These are phyloP conservation scores for Amblyjoppa fuscipennis DNA, from an alignment of 2,888 invertebrate genomes.

Conservation along the genomic window DNA sequence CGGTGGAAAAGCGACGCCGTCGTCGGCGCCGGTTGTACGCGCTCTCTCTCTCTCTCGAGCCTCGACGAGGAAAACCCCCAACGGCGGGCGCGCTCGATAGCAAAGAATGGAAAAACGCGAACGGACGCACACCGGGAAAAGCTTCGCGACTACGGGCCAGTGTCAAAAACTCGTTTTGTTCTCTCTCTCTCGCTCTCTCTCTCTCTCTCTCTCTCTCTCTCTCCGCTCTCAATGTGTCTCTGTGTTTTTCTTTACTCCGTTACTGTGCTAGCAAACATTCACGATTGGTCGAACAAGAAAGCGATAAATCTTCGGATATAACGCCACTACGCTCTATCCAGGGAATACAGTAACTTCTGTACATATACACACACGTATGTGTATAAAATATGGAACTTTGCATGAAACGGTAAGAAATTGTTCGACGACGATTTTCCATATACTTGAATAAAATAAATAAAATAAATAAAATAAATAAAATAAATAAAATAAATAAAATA, in stretches of 20 bases:
- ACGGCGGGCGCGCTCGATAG: constrained; percentile 77
- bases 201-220: not conserved
- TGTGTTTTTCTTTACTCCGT: constrained; percentile 24
- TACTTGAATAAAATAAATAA: not conserved
- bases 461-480: not conserved
- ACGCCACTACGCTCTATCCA: constrained; percentile 7
- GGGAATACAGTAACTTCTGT: not conserved
- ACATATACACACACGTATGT: not conserved
- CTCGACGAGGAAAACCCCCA: constrained; percentile 30
- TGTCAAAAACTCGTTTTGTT: constrained; percentile 46
- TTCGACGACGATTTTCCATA: constrained; percentile 35
- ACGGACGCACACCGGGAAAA: constrained; percentile 20
- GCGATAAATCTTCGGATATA: constrained; percentile 47
- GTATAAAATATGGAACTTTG: constrained; percentile 38
- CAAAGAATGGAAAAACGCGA: constrained; percentile 75
- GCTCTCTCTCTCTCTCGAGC: not conserved
- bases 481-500: not conserved
- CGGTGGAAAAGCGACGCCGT: constrained; percentile 59
- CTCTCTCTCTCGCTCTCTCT: not conserved
- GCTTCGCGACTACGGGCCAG: not conserved
- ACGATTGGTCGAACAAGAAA: constrained; percentile 43
- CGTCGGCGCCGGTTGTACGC: constrained; percentile 42
- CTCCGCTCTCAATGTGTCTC: not conserved
- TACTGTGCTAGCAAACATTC: constrained; percentile 34
- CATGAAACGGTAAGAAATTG: constrained; percentile 46